phyloP scores from a whole-genome alignment of 2,113 vertebrate species.

The Mesembrinibis cayennensis region DNA sequence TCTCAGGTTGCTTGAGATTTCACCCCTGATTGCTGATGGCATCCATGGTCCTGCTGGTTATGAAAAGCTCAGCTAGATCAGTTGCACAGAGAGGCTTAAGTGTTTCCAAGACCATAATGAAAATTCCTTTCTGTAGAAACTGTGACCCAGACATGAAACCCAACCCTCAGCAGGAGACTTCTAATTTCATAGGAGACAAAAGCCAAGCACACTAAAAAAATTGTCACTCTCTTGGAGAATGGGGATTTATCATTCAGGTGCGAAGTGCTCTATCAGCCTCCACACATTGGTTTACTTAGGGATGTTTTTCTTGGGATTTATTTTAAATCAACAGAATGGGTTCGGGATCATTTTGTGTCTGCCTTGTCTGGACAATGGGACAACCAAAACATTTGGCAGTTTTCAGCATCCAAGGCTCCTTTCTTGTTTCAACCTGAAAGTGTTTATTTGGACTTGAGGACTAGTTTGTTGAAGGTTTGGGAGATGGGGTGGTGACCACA shows the following conservation, averaged over 20 bases:
- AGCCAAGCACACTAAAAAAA: neutral
- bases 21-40: constrained; percentile 53
- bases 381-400: neutral
- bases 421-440: neutral
- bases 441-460: neutral
- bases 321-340: constrained; percentile 3
- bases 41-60: constrained; percentile 24
- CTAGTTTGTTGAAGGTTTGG: neutral
- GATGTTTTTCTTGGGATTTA: constrained; percentile 16
- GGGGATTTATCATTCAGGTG: constrained; percentile 18
- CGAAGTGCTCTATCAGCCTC: neutral
- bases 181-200: constrained; percentile 46
- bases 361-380: neutral
- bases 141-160: constrained; percentile 53
- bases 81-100: constrained; percentile 53
- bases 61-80: constrained; percentile 56
- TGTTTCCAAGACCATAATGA: constrained; percentile 60
- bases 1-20: constrained; percentile 34
- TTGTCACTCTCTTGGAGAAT: neutral
- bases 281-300: neutral
- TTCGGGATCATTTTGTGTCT: neutral
- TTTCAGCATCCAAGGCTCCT: neutral
- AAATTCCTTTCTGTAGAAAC: constrained; percentile 65
- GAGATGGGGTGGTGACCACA: neutral
- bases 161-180: constrained; percentile 32